Percentiles rank a stretch among this genome's conserved stretches.
Evolutionary conservation across 1,140 invertebrate genomes (phyloP).

Genomic region (Drepana arcuata): DNA sequence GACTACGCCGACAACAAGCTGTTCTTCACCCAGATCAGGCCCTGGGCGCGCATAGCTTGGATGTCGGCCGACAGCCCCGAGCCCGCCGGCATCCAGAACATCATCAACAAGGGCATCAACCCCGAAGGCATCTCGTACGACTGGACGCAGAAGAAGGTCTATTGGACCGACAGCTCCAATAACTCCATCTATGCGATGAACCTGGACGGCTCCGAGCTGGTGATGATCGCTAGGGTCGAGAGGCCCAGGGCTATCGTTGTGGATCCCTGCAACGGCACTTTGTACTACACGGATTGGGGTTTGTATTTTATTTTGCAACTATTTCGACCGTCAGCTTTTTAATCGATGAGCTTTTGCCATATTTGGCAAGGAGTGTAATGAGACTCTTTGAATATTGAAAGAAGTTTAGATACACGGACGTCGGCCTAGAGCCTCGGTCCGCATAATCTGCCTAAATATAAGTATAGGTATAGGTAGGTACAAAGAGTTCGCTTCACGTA

Average conservation of each 20-base stretch:
- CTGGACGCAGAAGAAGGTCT: conserved; percentile 97
- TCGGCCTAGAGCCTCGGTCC: too few species aligned
- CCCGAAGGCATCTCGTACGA: conserved; percentile 97
- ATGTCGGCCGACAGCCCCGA: conserved; percentile 80
- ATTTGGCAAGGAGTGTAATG: too few species aligned
- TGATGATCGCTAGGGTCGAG: conserved; percentile 95
- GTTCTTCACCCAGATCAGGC: conserved; percentile 93
- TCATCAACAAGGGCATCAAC: conserved; percentile 88
- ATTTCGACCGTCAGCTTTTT: too few species aligned
- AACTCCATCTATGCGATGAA: conserved; percentile 97
- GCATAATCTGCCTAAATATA: too few species aligned
- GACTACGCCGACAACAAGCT: conserved; percentile 91
- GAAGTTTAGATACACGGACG: too few species aligned
- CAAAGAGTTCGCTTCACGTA: too few species aligned
- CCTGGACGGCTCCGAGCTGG: conserved; percentile 87
- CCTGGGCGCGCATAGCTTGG: conserved; percentile 90
- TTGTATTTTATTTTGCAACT: too few species aligned
- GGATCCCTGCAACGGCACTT: conserved; percentile 95
- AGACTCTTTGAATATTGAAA: too few species aligned
- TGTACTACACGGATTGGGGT: conserved; percentile 96
- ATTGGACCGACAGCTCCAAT: conserved; percentile 97
- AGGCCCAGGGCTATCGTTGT: conserved; percentile 95
- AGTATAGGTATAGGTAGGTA: too few species aligned
- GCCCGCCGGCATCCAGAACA: conserved; percentile 76
- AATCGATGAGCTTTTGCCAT: too few species aligned